These are phyloP conservation scores for Aulostomus chinensis DNA, from an alignment of 2,797 vertebrate species.

Conservation along the genomic window DNA sequence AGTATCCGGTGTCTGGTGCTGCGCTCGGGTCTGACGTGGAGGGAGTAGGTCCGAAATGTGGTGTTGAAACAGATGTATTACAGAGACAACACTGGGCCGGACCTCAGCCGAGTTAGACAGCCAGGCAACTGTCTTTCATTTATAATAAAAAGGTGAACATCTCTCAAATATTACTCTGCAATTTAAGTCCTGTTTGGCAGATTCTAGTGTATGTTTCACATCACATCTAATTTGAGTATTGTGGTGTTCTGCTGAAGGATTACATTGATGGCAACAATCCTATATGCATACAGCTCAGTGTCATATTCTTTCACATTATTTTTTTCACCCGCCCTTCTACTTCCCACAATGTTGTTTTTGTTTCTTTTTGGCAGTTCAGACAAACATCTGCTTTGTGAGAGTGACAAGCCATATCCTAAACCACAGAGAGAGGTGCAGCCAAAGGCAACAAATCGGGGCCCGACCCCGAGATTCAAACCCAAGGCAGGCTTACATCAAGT, in stretches of 20 bases:
- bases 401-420: conserved; percentile 97
- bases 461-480: conserved; percentile 88
- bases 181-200: background rate
- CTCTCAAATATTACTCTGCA: background rate
- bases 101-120: conserved; percentile 51
- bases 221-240: conserved; percentile 6
- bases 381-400: conserved; percentile 98
- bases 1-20: conserved; percentile 72
- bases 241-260: conserved; percentile 3
- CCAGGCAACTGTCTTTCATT: conserved; percentile 1
- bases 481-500: conserved; percentile 95
- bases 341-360: conserved; percentile 97
- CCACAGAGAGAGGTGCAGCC: conserved; percentile 88
- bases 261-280: conserved; percentile 15
- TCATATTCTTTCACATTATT: conserved; percentile 45
- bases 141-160: conserved; percentile 13
- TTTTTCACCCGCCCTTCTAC: conserved; percentile 42
- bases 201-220: conserved; percentile 4
- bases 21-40: conserved; percentile 67
- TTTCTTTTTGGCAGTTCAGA: conserved; percentile 97
- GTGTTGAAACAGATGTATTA: conserved; percentile 79
- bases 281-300: conserved; percentile 57
- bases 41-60: conserved; percentile 67
- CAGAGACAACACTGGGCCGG: conserved; percentile 69
- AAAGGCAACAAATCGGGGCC: conserved; percentile 96